These are phyloP conservation scores for Epicauta chinensis DNA, from an alignment of 1,140 invertebrate genomes.

Conservation along the genomic window DNA sequence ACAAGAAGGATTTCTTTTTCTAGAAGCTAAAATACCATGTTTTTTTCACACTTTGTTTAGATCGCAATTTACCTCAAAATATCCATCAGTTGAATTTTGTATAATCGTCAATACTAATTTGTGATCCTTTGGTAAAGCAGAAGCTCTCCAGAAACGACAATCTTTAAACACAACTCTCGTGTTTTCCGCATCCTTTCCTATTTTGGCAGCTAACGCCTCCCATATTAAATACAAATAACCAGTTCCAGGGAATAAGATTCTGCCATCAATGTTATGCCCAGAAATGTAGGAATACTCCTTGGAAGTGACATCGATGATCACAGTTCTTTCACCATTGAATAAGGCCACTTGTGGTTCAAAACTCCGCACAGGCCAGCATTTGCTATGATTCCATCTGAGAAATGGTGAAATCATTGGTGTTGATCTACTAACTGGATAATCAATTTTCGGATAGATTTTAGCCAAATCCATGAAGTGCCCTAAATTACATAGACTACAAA, in stretches of 20 bases:
- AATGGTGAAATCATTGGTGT: slow-evolving; percentile 55
- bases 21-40: slow-evolving; percentile 55
- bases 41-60: slow-evolving; percentile 77
- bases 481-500: too few species aligned
- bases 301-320: slow-evolving; percentile 41
- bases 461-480: too few species aligned
- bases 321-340: not conserved
- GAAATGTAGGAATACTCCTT: slow-evolving; percentile 64
- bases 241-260: slow-evolving; percentile 84
- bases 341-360: too few species aligned
- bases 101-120: too few species aligned
- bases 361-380: slow-evolving; percentile 35
- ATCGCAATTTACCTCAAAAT: slow-evolving; percentile 59
- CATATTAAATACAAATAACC: slow-evolving; percentile 80
- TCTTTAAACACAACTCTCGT: slow-evolving; percentile 51
- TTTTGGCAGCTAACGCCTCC: slow-evolving; percentile 74
- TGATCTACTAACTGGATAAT: slow-evolving; percentile 52
- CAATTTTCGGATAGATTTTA: slow-evolving; percentile 46
- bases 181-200: slow-evolving; percentile 67
- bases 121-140: slow-evolving; percentile 73
- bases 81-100: too few species aligned
- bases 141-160: slow-evolving; percentile 76
- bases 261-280: slow-evolving; percentile 81
- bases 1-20: slow-evolving; percentile 43
- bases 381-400: slow-evolving; percentile 57